Evolutionary conservation across 2,888 invertebrate species (phyloP).

Genomic region (Noctua pronuba): DNA sequence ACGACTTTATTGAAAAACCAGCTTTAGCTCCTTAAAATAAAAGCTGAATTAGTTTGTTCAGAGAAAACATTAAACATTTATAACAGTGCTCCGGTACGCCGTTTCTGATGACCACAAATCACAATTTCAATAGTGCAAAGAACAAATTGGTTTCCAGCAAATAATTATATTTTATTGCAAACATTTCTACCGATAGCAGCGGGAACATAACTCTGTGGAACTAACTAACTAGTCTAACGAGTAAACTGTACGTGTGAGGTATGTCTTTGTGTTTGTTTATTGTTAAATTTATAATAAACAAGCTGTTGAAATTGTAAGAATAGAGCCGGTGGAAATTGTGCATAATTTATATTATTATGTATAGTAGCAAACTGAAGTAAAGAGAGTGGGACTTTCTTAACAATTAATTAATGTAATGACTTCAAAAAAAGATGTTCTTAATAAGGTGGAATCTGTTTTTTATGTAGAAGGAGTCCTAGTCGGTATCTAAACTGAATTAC

Average conservation of each 20-base stretch:
- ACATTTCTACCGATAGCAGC: conserved; percentile 80
- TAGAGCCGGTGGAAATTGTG: not conserved
- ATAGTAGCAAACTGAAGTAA: not conserved
- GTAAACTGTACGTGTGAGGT: conserved; percentile 66
- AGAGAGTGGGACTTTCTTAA: not conserved
- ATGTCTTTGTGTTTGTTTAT: conserved; percentile 66
- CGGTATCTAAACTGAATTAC: not conserved
- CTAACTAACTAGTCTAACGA: conserved; percentile 83
- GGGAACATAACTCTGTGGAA: conserved; percentile 81
- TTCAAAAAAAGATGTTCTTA: not conserved
- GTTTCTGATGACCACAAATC: conserved; percentile 78
- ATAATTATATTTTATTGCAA: conserved; percentile 88
- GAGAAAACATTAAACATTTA: conserved; percentile 41
- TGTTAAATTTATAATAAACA: conserved; percentile 63
- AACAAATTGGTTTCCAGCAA: conserved; percentile 87
- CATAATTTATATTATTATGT: conserved; percentile 19
- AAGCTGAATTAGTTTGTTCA: conserved; percentile 28
- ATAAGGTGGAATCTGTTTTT: not conserved
- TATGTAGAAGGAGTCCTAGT: not conserved
- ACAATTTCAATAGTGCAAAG: conserved; percentile 80
- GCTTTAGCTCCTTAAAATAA: conserved; percentile 13
- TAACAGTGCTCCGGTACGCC: conserved; percentile 63
- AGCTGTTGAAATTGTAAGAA: conserved; percentile 40
- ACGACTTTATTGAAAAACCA: conserved; percentile 14
- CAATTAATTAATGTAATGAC: not conserved